Evolutionary conservation across 2,113 vertebrate species (phyloP).

Genomic region (Gobio gobio): DNA sequence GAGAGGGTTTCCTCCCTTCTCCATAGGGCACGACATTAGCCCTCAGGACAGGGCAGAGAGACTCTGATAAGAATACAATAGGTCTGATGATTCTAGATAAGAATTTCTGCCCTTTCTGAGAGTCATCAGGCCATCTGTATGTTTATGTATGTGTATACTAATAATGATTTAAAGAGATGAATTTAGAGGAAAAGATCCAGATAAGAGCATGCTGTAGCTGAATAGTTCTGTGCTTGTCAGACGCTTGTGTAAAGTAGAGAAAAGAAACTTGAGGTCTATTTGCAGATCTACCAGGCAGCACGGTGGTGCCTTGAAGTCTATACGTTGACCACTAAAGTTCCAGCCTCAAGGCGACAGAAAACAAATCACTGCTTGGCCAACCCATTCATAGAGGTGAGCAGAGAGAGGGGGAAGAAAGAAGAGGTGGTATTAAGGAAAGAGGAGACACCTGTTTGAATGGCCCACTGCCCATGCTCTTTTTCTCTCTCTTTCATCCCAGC

Average conservation of each 20-base stretch:
- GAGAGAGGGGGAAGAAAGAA: constrained; percentile 23
- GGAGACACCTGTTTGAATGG: constrained; percentile 59
- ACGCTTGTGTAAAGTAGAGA: background rate
- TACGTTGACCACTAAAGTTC: constrained; percentile 51
- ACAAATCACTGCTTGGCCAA: constrained; percentile 58
- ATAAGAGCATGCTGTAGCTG: background rate
- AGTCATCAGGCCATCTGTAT: constrained; percentile 36
- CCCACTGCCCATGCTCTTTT: constrained; percentile 27
- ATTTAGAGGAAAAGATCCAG: constrained; percentile 10
- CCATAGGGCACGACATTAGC: constrained; percentile 24
- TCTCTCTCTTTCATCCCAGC: constrained; percentile 20
- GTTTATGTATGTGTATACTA: constrained; percentile 30
- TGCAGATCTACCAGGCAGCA: constrained; percentile 50
- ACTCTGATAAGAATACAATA: constrained; percentile 61
- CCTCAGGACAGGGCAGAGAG: constrained; percentile 57
- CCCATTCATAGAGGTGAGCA: constrained; percentile 50
- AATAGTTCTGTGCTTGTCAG: background rate
- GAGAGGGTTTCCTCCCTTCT: constrained; percentile 18
- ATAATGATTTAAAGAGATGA: constrained; percentile 11
- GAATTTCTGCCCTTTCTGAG: constrained; percentile 15
- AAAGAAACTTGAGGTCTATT: constrained; percentile 30
- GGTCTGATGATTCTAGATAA: constrained; percentile 59
- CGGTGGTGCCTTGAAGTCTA: constrained; percentile 65
- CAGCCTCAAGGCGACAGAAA: constrained; percentile 55
- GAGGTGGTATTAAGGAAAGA: constrained; percentile 39